Base-by-base conservation (phyloP, 2,888 invertebrate genomes). In the Hyles lineata region DNA sequence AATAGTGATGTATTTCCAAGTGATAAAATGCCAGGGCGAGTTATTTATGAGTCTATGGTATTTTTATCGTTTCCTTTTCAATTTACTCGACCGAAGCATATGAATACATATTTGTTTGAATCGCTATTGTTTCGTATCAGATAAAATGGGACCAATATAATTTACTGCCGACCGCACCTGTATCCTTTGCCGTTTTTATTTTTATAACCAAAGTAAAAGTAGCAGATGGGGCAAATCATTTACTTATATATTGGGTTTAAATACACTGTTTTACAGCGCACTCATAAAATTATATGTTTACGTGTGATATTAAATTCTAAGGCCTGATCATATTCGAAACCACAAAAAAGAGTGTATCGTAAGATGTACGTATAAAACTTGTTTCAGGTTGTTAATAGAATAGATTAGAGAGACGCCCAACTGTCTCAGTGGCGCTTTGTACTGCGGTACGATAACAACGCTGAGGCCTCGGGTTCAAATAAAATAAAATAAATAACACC, bases 141-240 rank as follows among this genome's bases (percentile, higher is more conserved):
- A 78, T 74, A 77, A 80, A 82, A 75, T 78, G 76, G 79, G 78
- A 71, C 76, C 77, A 80, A 80, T 70, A 79, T 84, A 85, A 85
- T 85, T 83, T 84, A 85, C 79, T 73, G 81, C 62, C 73, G 71
- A 76, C 76, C 82, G 76, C 84, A 85, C 85, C 83, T 85, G 82
- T 83, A 78, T 77, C 76, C 76, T 67, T 67, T 67, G 67, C 67
- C 23, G 67, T 17, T 6, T 67, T 67, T 67, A 67, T 67, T 67
- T 67, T 67, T 50, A 50, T 21, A 21, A 67, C 67, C 15, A 43
- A 67, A 32, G 32, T 19, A 32, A 62, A 32, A 62, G 8, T 19
- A 6, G 4, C 35, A n/a, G 11, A 15, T 15, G 21, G 21, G 15
- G 11, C 35, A 35, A 63, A 63, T 43, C 23, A 60, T 43, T 43